Base-by-base conservation (phyloP, 2,888 invertebrate species). In the Molorchus minor region DNA sequence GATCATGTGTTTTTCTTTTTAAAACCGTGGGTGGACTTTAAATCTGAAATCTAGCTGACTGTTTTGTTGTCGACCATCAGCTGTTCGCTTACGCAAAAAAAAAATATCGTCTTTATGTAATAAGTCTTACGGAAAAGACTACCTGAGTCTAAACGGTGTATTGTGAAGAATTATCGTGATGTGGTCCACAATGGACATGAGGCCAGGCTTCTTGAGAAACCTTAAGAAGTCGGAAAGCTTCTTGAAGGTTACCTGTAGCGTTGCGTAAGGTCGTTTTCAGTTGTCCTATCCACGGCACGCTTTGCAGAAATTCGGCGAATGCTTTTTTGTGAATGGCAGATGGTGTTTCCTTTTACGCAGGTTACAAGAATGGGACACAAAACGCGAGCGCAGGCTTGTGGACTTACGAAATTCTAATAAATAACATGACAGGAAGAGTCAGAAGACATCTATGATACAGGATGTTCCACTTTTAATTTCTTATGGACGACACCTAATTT, bases 11-110 rank as follows among this genome's bases (percentile, higher is more conserved):
- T 60, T 51, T 56, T 45, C 55, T 57, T 58, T 60, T 60, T 5
- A 25, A 55, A 41, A 47, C 57, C 53, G 56, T 62, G 62, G 62
- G 62, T 60, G 62, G 65, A 62, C 57, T 65, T 62, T 60, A 62
- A 64, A 62, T 59, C 45, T 47, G 38, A n/a, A 29, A 33, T 56
- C 38, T 52, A 40, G 1, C 36, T 30, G 16, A 56, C 33, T 33
- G 54, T 43, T 57, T 59, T 64, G 55, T 60, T 55, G 41, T n/a
- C 30, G 41, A 53, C 41, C 16, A 44, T 64, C 64, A 64, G 64
- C 64, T 64, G 64, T 64, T 58, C 33, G 45, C 38, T 59, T 64
- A 57, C 56, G 52, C 59, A 58, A 59, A 61, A 58, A 33, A 7
- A 30, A 13, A 13, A 17, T 47, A 8, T 20, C 10, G 13, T 2